Base-by-base conservation (phyloP, 2,113 vertebrate species). In the Panthera leo region DNA sequence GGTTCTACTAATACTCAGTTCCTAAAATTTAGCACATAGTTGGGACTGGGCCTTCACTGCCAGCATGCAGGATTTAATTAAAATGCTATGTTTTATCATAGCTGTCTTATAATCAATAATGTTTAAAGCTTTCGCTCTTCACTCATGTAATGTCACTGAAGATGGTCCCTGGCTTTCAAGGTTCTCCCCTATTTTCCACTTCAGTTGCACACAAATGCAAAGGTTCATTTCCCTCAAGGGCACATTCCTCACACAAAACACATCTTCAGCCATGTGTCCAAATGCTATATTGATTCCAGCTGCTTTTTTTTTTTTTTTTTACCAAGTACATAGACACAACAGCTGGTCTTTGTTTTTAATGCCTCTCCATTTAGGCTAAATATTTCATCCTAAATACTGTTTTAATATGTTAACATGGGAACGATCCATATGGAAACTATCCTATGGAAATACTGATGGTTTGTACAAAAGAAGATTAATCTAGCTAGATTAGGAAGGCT, bases 331-430 rank as follows among this genome's bases (percentile, higher is more conserved):
- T 48, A 94, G 53, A 85, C 14, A 68, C 19, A 86, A 95, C 92
- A 97, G 63, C 95, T 97, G 92, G 42, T 84, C 89, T 95, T 96
- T 78, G 67, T 92, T 97, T 83, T 55, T 85, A 93, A 84, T 34
- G 45, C 86, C 42, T 95, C 78, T 94, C 82, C 21, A 10, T 48
- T 93, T 91, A 88, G 34, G 58, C 58, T 92, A 85, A 89, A 73
- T 83, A 97, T 93, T 96, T 95, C 45, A 84, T 90, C 94, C 95
- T 85, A 89, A 96, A 73, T 73, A 31, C 58, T 36, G 21, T 39
- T 86, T 92, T 75, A 51, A 83, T 73, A 73, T 36, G 78, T 86
- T 95, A 61, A 84, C 36, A n/a, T 34, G 63, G 39, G 21, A 29
- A 73, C 65, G 51, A 83, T 55, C 92, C 73, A 71, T 82, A 91